These are phyloP conservation scores for Betta splendens DNA, from an alignment of 2,797 vertebrate genomes.

Conservation along the genomic window DNA sequence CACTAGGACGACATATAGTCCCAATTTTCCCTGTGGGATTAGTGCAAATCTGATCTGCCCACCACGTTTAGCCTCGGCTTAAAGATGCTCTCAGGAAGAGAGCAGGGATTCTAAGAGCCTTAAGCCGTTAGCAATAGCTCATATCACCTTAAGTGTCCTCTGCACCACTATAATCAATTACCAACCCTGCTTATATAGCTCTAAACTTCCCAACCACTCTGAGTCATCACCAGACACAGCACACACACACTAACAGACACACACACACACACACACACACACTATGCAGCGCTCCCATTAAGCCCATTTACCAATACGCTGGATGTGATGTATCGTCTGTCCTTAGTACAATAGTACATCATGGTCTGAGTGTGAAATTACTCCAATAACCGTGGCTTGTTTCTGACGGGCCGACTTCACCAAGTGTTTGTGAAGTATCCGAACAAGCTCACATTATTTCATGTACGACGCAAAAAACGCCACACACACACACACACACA, in stretches of 20 bases:
- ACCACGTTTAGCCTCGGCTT: slow-evolving; percentile 53
- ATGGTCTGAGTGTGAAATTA: neutral
- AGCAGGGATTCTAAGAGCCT: slow-evolving; percentile 51
- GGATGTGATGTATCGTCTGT: slow-evolving; percentile 4
- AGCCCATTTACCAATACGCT: slow-evolving; percentile 16
- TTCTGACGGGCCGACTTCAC: no score
- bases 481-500: no score
- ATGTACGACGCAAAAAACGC: no score
- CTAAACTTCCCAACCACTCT: slow-evolving; percentile 36
- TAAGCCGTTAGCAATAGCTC: slow-evolving; percentile 63
- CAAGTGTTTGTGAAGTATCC: neutral
- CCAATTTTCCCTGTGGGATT: slow-evolving; percentile 62
- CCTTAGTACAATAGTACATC: neutral
- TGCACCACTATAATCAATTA: slow-evolving; percentile 68
- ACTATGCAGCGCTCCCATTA: neutral
- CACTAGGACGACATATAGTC: slow-evolving; percentile 43
- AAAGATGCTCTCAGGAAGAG: slow-evolving; percentile 48
- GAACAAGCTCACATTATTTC: neutral
- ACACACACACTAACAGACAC: neutral
- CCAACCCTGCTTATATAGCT: slow-evolving; percentile 47
- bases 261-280: neutral
- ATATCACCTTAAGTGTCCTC: slow-evolving; percentile 53
- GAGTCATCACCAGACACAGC: slow-evolving; percentile 15
- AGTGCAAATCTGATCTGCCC: slow-evolving; percentile 64
- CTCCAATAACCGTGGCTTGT: neutral